Evolutionary conservation across 2,888 invertebrate species (phyloP), one percentile per base, ranked within the genome.

Genomic region (Epicampocera succincta): DNA sequence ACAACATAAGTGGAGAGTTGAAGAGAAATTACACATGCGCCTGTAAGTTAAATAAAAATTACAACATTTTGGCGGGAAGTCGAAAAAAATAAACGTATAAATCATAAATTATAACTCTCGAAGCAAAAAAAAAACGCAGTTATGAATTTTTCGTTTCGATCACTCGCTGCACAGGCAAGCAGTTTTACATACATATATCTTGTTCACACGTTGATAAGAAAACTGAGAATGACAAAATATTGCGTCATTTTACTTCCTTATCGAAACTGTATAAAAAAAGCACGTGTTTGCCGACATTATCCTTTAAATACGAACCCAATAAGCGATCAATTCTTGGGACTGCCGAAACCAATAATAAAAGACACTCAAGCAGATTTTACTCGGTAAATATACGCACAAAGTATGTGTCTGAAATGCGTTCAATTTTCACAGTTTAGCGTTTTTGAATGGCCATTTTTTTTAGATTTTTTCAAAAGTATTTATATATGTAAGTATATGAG

Each of bases 261-360:
- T 58, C 19, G 19, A 9, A n/a, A 58, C 17, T 58, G 25, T 50
- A 5, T 33, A 66, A 25, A 42, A 61, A 61, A 60, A 60, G 38
- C 76, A 76, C 60, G 76, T 69, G 60, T 76, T 69, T 40, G 40
- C 19, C 44, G 44, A 40, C 40, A 46, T 54, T 61, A 69, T 61
- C 44, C 44, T 13, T 42, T 12, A 68, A 3, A 40, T 25, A 76
- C 54, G 65, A 74, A 56, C 33, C 25, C 69, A 61, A 69, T 76
- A 69, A 44, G 46, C 46, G 76, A 76, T 76, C 69, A 61, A 69
- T 69, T 6, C 4, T 33, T 73, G 42, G 33, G 33, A 42, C n/a
- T 60, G 56, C 19, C 13, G 38, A 68, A 44, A 13, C 12, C 6
- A 42, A 68, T 52, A 52, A 25, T 1, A 25, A 50, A 65, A 4